Base-by-base conservation (phyloP, 2,888 invertebrate species). In the Augiades crinisus region DNA sequence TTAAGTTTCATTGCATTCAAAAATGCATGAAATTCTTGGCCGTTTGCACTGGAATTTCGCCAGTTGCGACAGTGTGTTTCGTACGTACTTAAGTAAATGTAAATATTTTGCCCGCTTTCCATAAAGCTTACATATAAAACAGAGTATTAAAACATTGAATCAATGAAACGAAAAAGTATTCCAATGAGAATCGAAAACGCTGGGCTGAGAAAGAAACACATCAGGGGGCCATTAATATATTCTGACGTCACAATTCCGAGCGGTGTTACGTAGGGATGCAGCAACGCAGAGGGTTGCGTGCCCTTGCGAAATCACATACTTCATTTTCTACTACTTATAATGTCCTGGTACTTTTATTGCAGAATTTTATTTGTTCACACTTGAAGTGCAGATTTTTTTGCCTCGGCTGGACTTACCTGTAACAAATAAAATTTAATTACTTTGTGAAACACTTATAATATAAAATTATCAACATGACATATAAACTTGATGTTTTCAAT, bases 321-420 rank as follows among this genome's bases (percentile, higher is more conserved):
- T 67, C 69, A 72, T 56, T 68, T 70, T 64, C 63, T 68, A 50
- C 40, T 52, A 49, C 54, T 62, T 72, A 72, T 83, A 65, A 56
- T 59, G 31, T 50, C 69, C 80, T 82, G 65, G 81, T 83, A 74
- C 61, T 63, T 77, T 76, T 78, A 75, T 75, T 78, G 82, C 80
- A 58, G 47, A 63, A 60, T 54, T 55, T 33, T 27, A n/a, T n/a
- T 33, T 5, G 13, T 38, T 10, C 3, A 43, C 45, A 31, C 44
- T 45, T 31, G 37, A 5, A 10, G 10, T 10, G 19, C 19, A 3
- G 8, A 4, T 47, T 40, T 34, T 36, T 19, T 38, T n/a, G n/a
- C 19, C 14, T 27, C 16, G 13, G 7, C 7, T 36, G 5, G 12
- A 65, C 77, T 76, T 78, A 78, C 78, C 78, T 78, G 75, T 31